A percentile compares a stretch with the other conserved stretches of the same genome.
Evolutionary conservation across 2,113 vertebrate species (phyloP).

Genomic region (Muntiacus muntjak): DNA sequence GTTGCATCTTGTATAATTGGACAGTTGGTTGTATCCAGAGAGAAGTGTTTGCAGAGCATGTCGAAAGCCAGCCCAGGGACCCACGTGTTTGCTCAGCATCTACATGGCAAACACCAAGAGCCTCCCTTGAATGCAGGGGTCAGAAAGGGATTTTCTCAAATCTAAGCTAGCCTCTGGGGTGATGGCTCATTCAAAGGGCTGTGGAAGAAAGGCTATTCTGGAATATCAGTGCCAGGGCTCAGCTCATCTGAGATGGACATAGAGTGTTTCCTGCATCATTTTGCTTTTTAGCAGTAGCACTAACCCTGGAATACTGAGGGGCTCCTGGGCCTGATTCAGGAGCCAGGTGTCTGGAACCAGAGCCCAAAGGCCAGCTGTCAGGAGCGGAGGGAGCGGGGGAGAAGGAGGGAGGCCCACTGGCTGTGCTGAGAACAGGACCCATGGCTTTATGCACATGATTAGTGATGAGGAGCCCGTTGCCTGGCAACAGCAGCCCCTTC

Average conservation of each 20-base stretch:
- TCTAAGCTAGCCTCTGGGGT: slow-evolving; percentile 41
- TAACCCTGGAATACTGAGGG: background rate
- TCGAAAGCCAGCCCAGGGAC: slow-evolving; percentile 18
- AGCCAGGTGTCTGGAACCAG: background rate
- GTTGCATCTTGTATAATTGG: slow-evolving; percentile 48
- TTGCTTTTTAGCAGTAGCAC: background rate
- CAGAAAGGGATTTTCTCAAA: slow-evolving; percentile 60
- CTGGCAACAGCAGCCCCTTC: slow-evolving; percentile 66
- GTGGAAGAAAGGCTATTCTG: background rate
- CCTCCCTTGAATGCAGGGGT: slow-evolving; percentile 41
- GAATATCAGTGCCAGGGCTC: background rate
- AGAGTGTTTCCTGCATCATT: background rate
- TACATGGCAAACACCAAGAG: slow-evolving; percentile 59
- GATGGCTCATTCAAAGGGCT: slow-evolving; percentile 48
- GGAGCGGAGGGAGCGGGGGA: background rate
- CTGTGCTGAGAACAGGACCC: slow-evolving; percentile 55
- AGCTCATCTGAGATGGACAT: background rate
- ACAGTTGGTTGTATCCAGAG: slow-evolving; percentile 37
- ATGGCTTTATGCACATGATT: slow-evolving; percentile 63
- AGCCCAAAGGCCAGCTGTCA: slow-evolving; percentile 9
- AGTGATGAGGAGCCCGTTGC: slow-evolving; percentile 64
- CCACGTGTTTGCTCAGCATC: slow-evolving; percentile 56
- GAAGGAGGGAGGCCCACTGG: slow-evolving; percentile 28
- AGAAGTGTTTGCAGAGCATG: slow-evolving; percentile 55
- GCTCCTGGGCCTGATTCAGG: background rate